phyloP scores from a whole-genome alignment of 2,888 invertebrate genomes.

The Ophion slaviceki region DNA sequence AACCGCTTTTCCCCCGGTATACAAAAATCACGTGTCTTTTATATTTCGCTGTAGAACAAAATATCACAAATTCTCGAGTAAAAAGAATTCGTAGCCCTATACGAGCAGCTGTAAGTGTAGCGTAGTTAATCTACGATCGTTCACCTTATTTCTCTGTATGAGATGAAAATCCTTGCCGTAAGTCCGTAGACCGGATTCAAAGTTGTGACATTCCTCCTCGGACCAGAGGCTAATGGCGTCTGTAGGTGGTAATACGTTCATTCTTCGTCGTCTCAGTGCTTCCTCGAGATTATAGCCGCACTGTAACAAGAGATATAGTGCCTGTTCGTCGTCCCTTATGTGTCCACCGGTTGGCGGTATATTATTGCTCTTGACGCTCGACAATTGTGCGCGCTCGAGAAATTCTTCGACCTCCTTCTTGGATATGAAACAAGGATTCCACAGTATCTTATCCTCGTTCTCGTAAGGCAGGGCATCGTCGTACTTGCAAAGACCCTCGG shows the following conservation, averaged over 20 bases:
- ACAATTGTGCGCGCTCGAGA: slow-evolving; percentile 86
- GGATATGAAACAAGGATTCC: slow-evolving; percentile 93
- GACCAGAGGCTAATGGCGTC: slow-evolving; percentile 96
- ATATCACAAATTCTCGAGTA: no score
- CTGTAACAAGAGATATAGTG: slow-evolving; percentile 94
- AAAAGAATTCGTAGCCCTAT: not conserved
- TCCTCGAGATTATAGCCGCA: slow-evolving; percentile 98
- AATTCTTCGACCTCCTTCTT: slow-evolving; percentile 92
- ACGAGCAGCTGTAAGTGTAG: not conserved
- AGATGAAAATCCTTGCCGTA: slow-evolving; percentile 98
- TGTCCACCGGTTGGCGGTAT: slow-evolving; percentile 90
- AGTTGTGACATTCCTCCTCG: slow-evolving; percentile 98
- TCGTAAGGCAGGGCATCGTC: slow-evolving; percentile 97
- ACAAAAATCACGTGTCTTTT: no score
- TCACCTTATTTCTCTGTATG: slow-evolving; percentile 95
- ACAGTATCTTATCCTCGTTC: slow-evolving; percentile 96
- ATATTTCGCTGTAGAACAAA: no score
- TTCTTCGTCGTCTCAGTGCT: slow-evolving; percentile 91
- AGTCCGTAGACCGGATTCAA: slow-evolving; percentile 96
- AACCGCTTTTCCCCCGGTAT: no score
- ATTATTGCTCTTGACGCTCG: slow-evolving; percentile 80
- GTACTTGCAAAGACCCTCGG: slow-evolving; percentile 95
- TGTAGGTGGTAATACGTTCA: slow-evolving; percentile 88
- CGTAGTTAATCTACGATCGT: not conserved
- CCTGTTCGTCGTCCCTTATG: slow-evolving; percentile 94